Evolutionary conservation across 2,888 invertebrate species (phyloP).

Genomic region (Caenorhabditis drosophilae): DNA sequence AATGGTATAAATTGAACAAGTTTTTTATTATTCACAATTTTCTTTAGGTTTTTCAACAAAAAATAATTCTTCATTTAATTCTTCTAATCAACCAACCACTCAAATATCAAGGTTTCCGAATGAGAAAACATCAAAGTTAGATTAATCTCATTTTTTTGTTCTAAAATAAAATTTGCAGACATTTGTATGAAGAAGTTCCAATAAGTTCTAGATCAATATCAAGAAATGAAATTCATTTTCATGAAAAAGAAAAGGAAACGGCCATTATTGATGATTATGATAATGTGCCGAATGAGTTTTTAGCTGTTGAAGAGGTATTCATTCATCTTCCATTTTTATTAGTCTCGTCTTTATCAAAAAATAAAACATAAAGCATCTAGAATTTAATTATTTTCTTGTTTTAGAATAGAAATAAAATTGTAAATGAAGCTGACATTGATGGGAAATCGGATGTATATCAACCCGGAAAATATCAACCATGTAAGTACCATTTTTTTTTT

Average conservation of each 20-base stretch:
- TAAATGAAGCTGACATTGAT: constrained; percentile 12
- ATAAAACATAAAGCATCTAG: not conserved
- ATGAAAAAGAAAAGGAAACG: constrained; percentile 18
- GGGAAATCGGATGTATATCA: constrained; percentile 37
- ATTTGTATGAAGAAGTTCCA: constrained; percentile 40
- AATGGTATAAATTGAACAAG: too few species aligned
- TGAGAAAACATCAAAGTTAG: constrained; percentile 13
- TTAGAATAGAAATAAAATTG: constrained; percentile 3
- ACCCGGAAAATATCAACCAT: constrained; percentile 37
- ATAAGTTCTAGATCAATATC: constrained; percentile 1
- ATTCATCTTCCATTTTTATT: not conserved
- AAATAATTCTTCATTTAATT: not conserved
- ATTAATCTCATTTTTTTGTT: not conserved
- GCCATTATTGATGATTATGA: constrained; percentile 38
- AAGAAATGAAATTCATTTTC: constrained; percentile 7
- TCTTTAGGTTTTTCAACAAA: not conserved
- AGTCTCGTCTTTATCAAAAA: not conserved
- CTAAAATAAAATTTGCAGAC: constrained; percentile 16
- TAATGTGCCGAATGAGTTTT: constrained; percentile 33
- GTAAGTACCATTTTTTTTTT: constrained; percentile 23
- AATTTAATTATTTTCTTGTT: too few species aligned
- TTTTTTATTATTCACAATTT: too few species aligned
- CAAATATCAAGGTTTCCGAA: constrained; percentile 13
- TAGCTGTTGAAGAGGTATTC: constrained; percentile 2
- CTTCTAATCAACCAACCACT: not conserved